Base-by-base conservation (phyloP, 2,113 vertebrate genomes). In the Strigops habroptila region DNA sequence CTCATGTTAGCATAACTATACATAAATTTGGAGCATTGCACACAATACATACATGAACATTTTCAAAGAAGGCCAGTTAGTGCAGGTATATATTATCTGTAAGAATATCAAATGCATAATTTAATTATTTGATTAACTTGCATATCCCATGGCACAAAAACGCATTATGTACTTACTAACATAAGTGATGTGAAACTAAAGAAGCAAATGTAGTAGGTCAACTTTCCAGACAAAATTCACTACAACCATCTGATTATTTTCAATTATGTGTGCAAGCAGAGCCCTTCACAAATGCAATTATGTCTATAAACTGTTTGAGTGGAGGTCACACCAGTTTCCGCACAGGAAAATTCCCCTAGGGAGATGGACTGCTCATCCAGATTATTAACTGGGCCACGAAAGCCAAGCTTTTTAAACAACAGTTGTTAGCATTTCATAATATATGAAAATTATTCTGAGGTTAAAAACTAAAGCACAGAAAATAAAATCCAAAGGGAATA, bases 401-500 rank as follows among this genome's bases (percentile, higher is more conserved):
- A 78, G 69, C 59, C 63, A 90, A 79, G 39, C 22, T 73, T 82
- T 82, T 90, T 69, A 69, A 93, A 87, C 25, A 85, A 63, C 46
- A 55, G 17, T 84, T 63, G 31, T 78, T 70, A 63, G 28, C 2
- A 81, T 86, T 83, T 83, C 67, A 46, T 83, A 65, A 82, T 63
- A 67, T 18, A 70, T 53, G 6, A 65, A 77, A 59, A 79, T 39
- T 18, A 67, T 18, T 74, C 64, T 3, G 12, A 81, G 44, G 53
- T 77, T 86, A 88, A 88, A 82, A 93, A 30, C 9, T 64, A 48
- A 84, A 75, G 60, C 16, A 60, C 63, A 76, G 78, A 87, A 88
- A 88, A 80, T 62, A 71, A 87, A 91, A 91, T 74, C 80, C 76
- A 63, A 82, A 59, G 64, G 55, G 59, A 90, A 31, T 49, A 69